These are phyloP conservation scores for Hypotaenidia philippensis DNA, from an alignment of 2,797 vertebrate genomes.

Conservation along the genomic window DNA sequence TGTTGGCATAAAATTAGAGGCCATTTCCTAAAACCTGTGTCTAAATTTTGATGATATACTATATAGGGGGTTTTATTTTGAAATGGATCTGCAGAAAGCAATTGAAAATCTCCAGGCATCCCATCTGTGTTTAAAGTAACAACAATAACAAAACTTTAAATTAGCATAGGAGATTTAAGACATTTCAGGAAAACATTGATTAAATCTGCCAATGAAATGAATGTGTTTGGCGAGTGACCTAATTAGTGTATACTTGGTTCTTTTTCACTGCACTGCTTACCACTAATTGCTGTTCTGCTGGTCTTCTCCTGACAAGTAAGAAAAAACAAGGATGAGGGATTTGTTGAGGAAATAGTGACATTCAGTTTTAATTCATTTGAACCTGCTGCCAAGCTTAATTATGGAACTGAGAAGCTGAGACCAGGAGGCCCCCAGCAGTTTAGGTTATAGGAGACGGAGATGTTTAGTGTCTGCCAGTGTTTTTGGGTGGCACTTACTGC, in stretches of 20 bases:
- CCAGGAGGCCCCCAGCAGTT: conserved; percentile 46
- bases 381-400: conserved; percentile 79
- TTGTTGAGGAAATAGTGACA: conserved; percentile 78
- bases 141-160: conserved; percentile 79
- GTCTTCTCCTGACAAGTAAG: conserved; percentile 75
- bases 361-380: conserved; percentile 80
- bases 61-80: conserved; percentile 61
- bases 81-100: conserved; percentile 60
- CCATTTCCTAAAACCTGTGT: conserved; percentile 54
- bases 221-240: conserved; percentile 79
- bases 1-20: conserved; percentile 50
- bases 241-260: conserved; percentile 79
- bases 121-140: conserved; percentile 75
- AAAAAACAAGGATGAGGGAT: conserved; percentile 79
- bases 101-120: conserved; percentile 71
- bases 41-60: conserved; percentile 47
- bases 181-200: conserved; percentile 83
- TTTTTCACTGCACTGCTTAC: conserved; percentile 78
- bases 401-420: conserved; percentile 68
- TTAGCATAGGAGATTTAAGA: conserved; percentile 74
- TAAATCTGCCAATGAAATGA: conserved; percentile 77
- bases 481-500: conserved; percentile 31
- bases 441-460: conserved; percentile 23
- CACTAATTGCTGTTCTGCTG: conserved; percentile 80
- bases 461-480: conserved; percentile 46